A percentile compares a stretch with the other conserved stretches of the same genome.
phyloP scores from a whole-genome alignment of 1,140 invertebrate genomes.

The Stenopsyche tienmushanensis region DNA sequence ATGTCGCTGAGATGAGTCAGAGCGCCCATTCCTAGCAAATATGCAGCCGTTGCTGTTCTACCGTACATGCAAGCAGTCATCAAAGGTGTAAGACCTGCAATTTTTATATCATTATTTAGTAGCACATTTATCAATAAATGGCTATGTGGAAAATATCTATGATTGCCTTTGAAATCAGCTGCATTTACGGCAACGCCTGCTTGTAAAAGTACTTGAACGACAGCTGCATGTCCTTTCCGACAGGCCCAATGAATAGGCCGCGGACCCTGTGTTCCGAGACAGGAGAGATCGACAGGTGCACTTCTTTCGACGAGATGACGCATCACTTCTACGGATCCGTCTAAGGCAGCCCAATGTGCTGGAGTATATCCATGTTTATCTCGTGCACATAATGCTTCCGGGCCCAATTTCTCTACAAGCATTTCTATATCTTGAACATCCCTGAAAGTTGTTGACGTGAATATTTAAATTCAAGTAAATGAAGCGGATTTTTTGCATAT shows the following conservation, averaged over 20 bases:
- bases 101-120: constrained; percentile 1
- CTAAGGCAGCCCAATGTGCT: constrained; percentile 87
- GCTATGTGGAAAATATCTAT: not conserved
- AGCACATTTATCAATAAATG: not conserved
- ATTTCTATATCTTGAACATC: constrained; percentile 75
- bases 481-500: not conserved
- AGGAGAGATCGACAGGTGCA: constrained; percentile 81
- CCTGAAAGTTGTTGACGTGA: constrained; percentile 50
- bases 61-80: constrained; percentile 94
- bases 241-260: constrained; percentile 92
- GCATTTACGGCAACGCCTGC: constrained; percentile 87
- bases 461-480: too few relatives aligned
- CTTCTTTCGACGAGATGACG: constrained; percentile 79
- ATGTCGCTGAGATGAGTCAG: constrained; percentile 83
- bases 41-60: constrained; percentile 83
- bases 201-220: constrained; percentile 79
- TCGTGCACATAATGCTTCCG: constrained; percentile 69
- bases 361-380: constrained; percentile 91
- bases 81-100: constrained; percentile 72
- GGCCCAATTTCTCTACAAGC: constrained; percentile 73
- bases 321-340: constrained; percentile 83
- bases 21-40: constrained; percentile 84
- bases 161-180: constrained; percentile 80
- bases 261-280: constrained; percentile 83
- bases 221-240: constrained; percentile 77